Evolutionary conservation across 2,888 invertebrate species (phyloP).

Genomic region (Limnephilus lunatus): DNA sequence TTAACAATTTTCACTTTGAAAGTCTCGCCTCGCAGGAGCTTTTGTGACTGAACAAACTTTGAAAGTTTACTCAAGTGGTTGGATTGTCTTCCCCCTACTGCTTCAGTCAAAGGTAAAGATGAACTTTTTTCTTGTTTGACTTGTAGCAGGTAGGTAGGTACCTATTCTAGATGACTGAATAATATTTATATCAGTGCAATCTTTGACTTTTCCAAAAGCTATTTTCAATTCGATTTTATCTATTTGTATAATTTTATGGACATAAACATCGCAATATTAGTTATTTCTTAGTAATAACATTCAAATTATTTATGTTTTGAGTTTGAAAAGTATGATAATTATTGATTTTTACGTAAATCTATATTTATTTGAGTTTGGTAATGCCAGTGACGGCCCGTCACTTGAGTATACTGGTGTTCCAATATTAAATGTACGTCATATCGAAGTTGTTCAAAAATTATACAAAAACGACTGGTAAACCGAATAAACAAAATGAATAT

Average conservation of each 20-base stretch:
- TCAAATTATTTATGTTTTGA: neutral
- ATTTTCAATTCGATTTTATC: neutral
- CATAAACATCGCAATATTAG: neutral
- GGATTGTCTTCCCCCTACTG: constrained; percentile 26
- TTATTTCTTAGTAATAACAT: neutral
- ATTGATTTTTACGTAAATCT: neutral
- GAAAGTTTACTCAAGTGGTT: constrained; percentile 42
- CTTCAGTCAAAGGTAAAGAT: constrained; percentile 18
- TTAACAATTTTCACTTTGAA: constrained; percentile 36
- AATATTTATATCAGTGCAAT: neutral
- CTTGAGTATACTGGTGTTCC: no score
- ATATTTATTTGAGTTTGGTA: neutral
- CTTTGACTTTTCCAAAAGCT: neutral
- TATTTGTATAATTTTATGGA: neutral
- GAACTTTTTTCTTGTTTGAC: neutral
- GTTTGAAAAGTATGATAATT: neutral
- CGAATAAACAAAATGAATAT: no score
- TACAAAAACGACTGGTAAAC: no score
- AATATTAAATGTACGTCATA: no score
- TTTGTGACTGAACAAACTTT: constrained; percentile 44
- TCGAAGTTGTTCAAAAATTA: no score
- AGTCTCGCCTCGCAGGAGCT: constrained; percentile 39
- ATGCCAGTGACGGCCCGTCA: neutral
- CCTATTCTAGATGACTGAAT: neutral
- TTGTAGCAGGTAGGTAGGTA: neutral